Evolutionary conservation across 2,797 vertebrate genomes (phyloP).

Genomic region (Catostomus latipinnis): DNA sequence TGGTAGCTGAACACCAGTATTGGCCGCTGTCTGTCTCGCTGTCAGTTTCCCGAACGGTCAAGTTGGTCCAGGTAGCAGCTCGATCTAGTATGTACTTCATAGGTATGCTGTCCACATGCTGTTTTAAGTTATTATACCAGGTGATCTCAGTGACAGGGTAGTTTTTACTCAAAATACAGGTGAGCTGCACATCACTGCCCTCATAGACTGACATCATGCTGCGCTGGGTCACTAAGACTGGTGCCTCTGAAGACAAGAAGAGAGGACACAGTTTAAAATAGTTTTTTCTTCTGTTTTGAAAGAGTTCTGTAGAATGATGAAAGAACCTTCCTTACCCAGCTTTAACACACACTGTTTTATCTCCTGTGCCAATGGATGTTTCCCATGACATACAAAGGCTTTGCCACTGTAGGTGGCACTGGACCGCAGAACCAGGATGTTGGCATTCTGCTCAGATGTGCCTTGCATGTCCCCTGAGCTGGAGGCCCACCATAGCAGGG

Average conservation of each 20-base stretch:
- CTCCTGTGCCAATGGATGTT: slow-evolving; percentile 78
- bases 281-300: background rate
- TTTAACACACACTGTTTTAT: slow-evolving; percentile 78
- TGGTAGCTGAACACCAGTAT: slow-evolving; percentile 85
- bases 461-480: slow-evolving; percentile 68
- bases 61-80: slow-evolving; percentile 79
- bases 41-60: slow-evolving; percentile 80
- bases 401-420: slow-evolving; percentile 72
- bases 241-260: slow-evolving; percentile 75
- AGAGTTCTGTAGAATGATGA: background rate
- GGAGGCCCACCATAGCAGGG: slow-evolving; percentile 82
- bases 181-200: slow-evolving; percentile 82
- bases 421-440: slow-evolving; percentile 80
- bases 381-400: slow-evolving; percentile 81
- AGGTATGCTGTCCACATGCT: slow-evolving; percentile 70
- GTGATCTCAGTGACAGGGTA: slow-evolving; percentile 73
- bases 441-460: slow-evolving; percentile 70
- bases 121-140: slow-evolving; percentile 84
- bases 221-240: slow-evolving; percentile 77
- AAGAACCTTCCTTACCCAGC: slow-evolving; percentile 75
- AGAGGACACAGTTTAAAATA: background rate
- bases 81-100: slow-evolving; percentile 80
- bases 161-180: slow-evolving; percentile 76
- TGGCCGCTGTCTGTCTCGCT: slow-evolving; percentile 79
- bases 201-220: slow-evolving; percentile 83